These are phyloP conservation scores for Melanotaenia pygmaea DNA, from an alignment of 2,797 vertebrate species.

Conservation along the genomic window DNA sequence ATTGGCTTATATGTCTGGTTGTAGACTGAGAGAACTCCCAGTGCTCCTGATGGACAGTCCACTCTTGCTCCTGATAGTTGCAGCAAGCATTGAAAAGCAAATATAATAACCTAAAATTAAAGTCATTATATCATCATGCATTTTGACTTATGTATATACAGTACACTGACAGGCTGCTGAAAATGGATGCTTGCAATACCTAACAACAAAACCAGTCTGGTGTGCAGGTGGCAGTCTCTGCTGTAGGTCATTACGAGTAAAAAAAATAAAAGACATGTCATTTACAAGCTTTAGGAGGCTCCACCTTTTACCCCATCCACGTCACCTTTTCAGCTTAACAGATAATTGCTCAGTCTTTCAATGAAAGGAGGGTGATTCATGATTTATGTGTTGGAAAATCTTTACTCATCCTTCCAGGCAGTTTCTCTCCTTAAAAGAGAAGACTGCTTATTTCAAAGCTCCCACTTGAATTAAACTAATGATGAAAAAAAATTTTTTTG, in stretches of 20 bases:
- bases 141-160: slow-evolving; percentile 8
- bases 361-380: slow-evolving; percentile 38
- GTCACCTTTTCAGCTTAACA: slow-evolving; percentile 20
- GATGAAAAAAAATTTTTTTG: slow-evolving; percentile 31
- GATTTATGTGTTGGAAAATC: slow-evolving; percentile 15
- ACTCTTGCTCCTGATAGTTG: not conserved
- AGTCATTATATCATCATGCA: slow-evolving; percentile 7
- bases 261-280: slow-evolving; percentile 46
- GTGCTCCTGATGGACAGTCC: not conserved
- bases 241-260: slow-evolving; percentile 40
- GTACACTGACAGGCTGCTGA: slow-evolving; percentile 1
- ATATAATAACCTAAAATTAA: slow-evolving; percentile 31
- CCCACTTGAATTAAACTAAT: slow-evolving; percentile 15
- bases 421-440: slow-evolving; percentile 41
- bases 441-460: slow-evolving; percentile 52
- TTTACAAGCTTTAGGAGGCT: slow-evolving; percentile 3
- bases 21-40: not conserved
- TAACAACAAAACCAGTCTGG: slow-evolving; percentile 10
- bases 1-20: not conserved
- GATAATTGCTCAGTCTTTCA: slow-evolving; percentile 18
- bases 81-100: slow-evolving; percentile 20
- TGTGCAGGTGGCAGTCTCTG: slow-evolving; percentile 33
- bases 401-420: slow-evolving; percentile 31
- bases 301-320: slow-evolving; percentile 32
- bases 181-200: not conserved